Evolutionary conservation across 2,888 invertebrate genomes (phyloP), one percentile per base, ranked within the genome.

Genomic region (Notodonta ziczac): DNA sequence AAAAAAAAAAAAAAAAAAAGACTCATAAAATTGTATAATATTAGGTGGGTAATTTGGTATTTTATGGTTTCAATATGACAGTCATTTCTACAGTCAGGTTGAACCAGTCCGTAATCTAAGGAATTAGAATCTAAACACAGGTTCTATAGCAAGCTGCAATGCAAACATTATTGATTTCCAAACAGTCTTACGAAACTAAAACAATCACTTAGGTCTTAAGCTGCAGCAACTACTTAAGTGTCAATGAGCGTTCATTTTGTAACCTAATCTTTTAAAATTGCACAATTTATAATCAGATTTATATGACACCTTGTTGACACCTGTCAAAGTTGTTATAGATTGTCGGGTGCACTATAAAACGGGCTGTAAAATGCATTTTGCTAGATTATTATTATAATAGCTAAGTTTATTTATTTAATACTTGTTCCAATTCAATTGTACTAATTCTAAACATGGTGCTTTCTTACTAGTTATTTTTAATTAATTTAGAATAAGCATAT

Each of bases 241-340:
- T 50, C 52, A 32, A 5, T 52, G 32, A 32, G 52, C 32, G 13
- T 8, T 12, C 13, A 32, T 52, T 52, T 32, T 52, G 52, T 6
- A 52, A 52, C 32, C 32, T 52, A 52, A 52, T 52, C 52, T 52
- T 4, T 52, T 51, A 51, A 52, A 52, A 24, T 35, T 52, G 52
- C 52, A 13, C 53, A 50, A 50, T 50, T 16, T 50, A 14, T 8
- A 52, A 24, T 32, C 32, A 59, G 65, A 64, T 58, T 63, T 51
- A 65, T 66, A 65, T 40, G n/a, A 59, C 59, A 66, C 62, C 66
- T 24, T 54, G 62, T 60, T 73, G 81, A 76, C 76, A 78, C 75
- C 77, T 80, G 79, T 77, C 81, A 77, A 73, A 77, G 68, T 64
- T 63, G 66, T 58, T 59, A 50, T 62, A 58, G 58, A 69, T 70